These are phyloP conservation scores for Synaphobranchus kaupii DNA, from an alignment of 2,797 vertebrate species.

Conservation along the genomic window DNA sequence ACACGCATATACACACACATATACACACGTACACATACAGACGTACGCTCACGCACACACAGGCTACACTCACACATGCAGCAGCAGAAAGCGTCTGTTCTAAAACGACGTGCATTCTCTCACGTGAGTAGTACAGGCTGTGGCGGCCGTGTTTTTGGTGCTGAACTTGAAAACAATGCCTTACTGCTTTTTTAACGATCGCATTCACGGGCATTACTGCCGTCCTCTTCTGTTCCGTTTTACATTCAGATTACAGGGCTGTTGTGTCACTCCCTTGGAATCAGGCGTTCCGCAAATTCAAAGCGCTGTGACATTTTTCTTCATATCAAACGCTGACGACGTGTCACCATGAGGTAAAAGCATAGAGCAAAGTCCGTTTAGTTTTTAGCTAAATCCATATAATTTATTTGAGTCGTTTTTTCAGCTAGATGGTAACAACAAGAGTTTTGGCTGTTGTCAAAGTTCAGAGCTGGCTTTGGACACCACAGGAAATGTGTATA, in stretches of 20 bases:
- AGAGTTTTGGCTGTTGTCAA: conserved; percentile 6
- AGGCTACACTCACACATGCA: too few relatives aligned
- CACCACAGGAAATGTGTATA: not conserved
- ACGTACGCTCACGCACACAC: not conserved
- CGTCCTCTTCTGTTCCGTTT: conserved; percentile 53
- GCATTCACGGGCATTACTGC: conserved; percentile 66
- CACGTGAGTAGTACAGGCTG: conserved; percentile 47
- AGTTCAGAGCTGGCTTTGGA: conserved; percentile 25
- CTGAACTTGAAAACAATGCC: conserved; percentile 87
- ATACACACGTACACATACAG: not conserved
- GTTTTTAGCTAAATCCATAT: conserved; percentile 44
- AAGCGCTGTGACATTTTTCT: conserved; percentile 23
- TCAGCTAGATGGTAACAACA: conserved; percentile 12
- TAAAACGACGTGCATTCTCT: too few relatives aligned
- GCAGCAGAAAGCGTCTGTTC: too few relatives aligned
- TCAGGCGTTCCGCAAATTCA: conserved; percentile 34
- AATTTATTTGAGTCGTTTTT: not conserved
- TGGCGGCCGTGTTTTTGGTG: conserved; percentile 68
- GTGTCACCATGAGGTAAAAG: conserved; percentile 17
- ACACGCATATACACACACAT: not conserved
- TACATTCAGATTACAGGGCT: conserved; percentile 66
- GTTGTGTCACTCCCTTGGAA: conserved; percentile 50
- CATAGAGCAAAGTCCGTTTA: conserved; percentile 35
- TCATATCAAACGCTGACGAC: conserved; percentile 8
- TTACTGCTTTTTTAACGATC: conserved; percentile 76